These are phyloP conservation scores for Pica pica DNA, from an alignment of 2,113 vertebrate species.

Conservation along the genomic window DNA sequence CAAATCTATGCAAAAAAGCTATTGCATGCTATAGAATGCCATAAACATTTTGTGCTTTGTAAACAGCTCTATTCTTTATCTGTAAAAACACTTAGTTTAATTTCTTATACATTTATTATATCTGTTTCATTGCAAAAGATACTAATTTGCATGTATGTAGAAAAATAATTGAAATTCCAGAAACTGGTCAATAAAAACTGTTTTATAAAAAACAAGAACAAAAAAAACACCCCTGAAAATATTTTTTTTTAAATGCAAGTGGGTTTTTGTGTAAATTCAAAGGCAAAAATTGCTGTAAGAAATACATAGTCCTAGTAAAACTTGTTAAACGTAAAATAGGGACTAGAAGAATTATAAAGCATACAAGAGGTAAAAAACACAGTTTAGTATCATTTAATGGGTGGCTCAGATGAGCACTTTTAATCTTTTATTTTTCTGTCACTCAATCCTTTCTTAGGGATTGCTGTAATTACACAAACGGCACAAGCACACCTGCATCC, in stretches of 20 bases:
- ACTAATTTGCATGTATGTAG: not conserved
- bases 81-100: not conserved
- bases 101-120: not conserved
- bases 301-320: not conserved
- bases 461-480: not conserved
- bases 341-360: not conserved
- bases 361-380: not conserved
- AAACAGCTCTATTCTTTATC: not conserved
- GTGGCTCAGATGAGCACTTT: not conserved
- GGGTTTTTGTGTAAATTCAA: not conserved
- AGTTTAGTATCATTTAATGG: not conserved
- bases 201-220: not conserved
- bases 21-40: not conserved
- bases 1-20: not conserved
- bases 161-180: not conserved
- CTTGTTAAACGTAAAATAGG: not conserved
- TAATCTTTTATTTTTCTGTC: not conserved
- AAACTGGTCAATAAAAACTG: not conserved
- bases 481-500: not conserved
- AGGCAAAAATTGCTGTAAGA: not conserved
- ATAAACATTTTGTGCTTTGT: not conserved
- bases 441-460: not conserved
- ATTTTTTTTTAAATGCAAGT: not conserved
- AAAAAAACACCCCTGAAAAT: not conserved
- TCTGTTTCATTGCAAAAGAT: not conserved